A percentile compares a stretch with the other conserved stretches of the same genome.
These are phyloP conservation scores for Galaxias olidus DNA, from an alignment of 2,797 vertebrate species.

Conservation along the genomic window DNA sequence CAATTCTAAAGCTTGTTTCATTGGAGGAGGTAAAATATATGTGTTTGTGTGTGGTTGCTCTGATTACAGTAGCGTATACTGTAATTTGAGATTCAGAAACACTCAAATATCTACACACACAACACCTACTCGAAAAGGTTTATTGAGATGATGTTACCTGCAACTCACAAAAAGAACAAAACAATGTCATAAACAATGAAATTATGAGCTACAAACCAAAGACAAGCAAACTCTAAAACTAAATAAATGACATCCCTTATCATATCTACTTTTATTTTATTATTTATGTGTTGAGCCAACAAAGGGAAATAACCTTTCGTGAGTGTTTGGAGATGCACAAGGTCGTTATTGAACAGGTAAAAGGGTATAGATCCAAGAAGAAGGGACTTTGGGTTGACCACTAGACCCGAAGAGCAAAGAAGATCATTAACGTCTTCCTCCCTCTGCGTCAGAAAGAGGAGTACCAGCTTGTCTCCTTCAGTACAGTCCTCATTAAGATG, in stretches of 20 bases:
- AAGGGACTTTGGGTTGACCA: conserved; percentile 9
- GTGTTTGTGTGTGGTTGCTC: conserved; percentile 7
- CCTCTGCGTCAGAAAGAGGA: conserved; percentile 47
- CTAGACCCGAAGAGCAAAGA: conserved; percentile 2
- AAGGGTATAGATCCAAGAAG: conserved; percentile 8
- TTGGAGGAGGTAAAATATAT: conserved; percentile 11
- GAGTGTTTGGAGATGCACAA: conserved; percentile 1
- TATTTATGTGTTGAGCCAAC: conserved; percentile 5
- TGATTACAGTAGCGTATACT: not conserved
- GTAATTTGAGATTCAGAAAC: not conserved
- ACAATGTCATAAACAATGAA: conserved; percentile 6
- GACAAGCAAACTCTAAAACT: conserved; percentile 33
- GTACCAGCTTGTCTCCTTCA: conserved; percentile 37
- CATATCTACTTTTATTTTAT: not conserved
- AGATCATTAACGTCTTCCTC: not conserved
- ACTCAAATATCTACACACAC: conserved; percentile 13
- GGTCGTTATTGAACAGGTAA: not conserved
- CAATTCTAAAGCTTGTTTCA: conserved; percentile 28
- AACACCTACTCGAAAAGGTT: conserved; percentile 28
- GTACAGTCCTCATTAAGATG: conserved; percentile 23
- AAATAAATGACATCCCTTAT: not conserved
- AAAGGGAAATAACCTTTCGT: conserved; percentile 2
- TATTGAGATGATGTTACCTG: conserved; percentile 5
- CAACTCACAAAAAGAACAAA: conserved; percentile 10
- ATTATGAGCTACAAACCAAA: conserved; percentile 72